Percentiles rank a stretch among this genome's conserved stretches.
These are phyloP conservation scores for Castor canadensis DNA, from an alignment of 2,113 vertebrate genomes.

Conservation along the genomic window DNA sequence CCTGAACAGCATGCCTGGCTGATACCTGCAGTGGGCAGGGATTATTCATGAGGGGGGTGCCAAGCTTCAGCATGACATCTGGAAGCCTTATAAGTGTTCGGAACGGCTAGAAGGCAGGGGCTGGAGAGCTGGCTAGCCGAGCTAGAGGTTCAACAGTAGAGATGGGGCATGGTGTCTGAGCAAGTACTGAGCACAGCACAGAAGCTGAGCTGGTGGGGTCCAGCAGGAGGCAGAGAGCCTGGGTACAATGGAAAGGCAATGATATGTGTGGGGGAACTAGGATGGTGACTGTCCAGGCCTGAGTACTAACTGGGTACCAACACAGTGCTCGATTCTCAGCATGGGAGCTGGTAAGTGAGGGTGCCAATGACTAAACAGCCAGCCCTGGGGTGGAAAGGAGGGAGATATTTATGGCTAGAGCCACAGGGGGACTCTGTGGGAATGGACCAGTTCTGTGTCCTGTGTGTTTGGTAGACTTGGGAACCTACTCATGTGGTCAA, in stretches of 20 bases:
- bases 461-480: not conserved
- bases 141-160: not conserved
- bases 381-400: not conserved
- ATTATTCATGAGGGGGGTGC: not conserved
- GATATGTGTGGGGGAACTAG: not conserved
- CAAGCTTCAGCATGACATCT: not conserved
- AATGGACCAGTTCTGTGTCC: not conserved
- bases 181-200: not conserved
- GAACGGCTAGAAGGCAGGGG: not conserved
- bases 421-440: not conserved
- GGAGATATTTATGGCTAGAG: not conserved
- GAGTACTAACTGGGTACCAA: not conserved
- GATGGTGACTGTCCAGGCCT: not conserved
- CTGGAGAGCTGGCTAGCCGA: not conserved
- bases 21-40: not conserved
- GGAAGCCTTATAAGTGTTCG: not conserved
- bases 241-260: not conserved
- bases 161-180: not conserved
- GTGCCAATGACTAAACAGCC: not conserved
- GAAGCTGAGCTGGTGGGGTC: not conserved
- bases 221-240: not conserved
- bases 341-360: not conserved
- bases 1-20: not conserved
- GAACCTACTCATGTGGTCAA: not conserved
- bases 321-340: not conserved